Percentiles rank a stretch among this genome's conserved stretches.
phyloP scores from a whole-genome alignment of 2,888 invertebrate genomes.

The Cybosia mesomella region DNA sequence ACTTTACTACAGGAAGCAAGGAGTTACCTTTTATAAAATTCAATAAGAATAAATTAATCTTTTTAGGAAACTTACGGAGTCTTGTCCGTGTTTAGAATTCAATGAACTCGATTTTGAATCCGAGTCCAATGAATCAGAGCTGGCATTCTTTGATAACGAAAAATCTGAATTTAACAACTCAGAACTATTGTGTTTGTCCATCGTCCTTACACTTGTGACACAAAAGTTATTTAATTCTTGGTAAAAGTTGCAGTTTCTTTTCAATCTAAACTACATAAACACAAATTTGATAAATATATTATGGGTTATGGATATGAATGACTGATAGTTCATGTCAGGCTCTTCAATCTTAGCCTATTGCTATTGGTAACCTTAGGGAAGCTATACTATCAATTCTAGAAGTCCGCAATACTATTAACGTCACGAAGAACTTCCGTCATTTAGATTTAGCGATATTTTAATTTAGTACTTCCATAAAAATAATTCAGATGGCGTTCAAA shows the following conservation, averaged over 20 bases:
- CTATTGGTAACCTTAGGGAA: too few relatives aligned
- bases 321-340: not conserved
- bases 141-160: slow-evolving; percentile 91
- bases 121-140: slow-evolving; percentile 93
- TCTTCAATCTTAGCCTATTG: too few relatives aligned
- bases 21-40: slow-evolving; percentile 65
- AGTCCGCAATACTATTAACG: too few relatives aligned
- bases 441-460: too few relatives aligned
- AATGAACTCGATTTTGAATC: slow-evolving; percentile 95
- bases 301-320: not conserved
- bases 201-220: slow-evolving; percentile 50
- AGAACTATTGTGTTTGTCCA: slow-evolving; percentile 90
- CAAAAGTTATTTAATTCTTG: not conserved
- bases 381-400: too few relatives aligned
- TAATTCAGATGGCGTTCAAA: too few relatives aligned
- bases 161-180: slow-evolving; percentile 89
- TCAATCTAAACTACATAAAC: not conserved
- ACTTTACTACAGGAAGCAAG: slow-evolving; percentile 71
- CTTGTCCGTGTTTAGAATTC: slow-evolving; percentile 94
- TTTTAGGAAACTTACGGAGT: slow-evolving; percentile 90
- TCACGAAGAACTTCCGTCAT: too few relatives aligned
- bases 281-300: not conserved
- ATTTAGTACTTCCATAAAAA: too few relatives aligned
- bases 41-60: slow-evolving; percentile 80
- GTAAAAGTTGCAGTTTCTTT: not conserved